Percentiles rank a stretch among this genome's conserved stretches.
phyloP scores from a whole-genome alignment of 2,888 invertebrate species.

The Morpho achilles region DNA sequence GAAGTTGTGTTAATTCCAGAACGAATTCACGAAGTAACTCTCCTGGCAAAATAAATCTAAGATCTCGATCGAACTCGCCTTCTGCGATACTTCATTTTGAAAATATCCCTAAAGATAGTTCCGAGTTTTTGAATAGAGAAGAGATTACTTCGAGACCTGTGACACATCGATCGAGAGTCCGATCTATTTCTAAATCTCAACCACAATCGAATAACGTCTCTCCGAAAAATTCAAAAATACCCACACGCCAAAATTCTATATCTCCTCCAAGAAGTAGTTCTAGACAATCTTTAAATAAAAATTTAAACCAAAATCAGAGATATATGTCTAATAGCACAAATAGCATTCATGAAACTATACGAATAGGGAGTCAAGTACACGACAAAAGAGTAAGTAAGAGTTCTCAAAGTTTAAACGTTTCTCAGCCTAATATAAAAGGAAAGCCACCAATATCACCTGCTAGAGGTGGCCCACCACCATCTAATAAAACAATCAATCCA shows the following conservation, averaged over 20 bases:
- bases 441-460: slow-evolving; percentile 74
- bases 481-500: slow-evolving; percentile 62
- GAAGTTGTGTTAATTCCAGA: slow-evolving; percentile 46
- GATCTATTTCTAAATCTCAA: slow-evolving; percentile 61
- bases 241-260: slow-evolving; percentile 66
- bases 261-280: slow-evolving; percentile 56
- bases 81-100: slow-evolving; percentile 56
- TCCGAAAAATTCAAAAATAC: slow-evolving; percentile 71
- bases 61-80: slow-evolving; percentile 69
- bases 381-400: slow-evolving; percentile 64
- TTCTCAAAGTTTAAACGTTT: slow-evolving; percentile 57
- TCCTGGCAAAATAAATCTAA: slow-evolving; percentile 56
- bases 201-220: slow-evolving; percentile 72
- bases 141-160: slow-evolving; percentile 50
- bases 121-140: slow-evolving; percentile 48
- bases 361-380: slow-evolving; percentile 59
- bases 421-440: slow-evolving; percentile 61
- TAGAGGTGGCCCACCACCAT: slow-evolving; percentile 67
- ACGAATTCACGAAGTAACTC: slow-evolving; percentile 63
- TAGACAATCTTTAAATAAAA: slow-evolving; percentile 46
- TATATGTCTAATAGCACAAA: slow-evolving; percentile 72
- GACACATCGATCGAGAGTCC: slow-evolving; percentile 55
- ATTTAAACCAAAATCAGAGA: slow-evolving; percentile 53
- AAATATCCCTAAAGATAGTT: slow-evolving; percentile 44
- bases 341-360: slow-evolving; percentile 69